phyloP scores from a whole-genome alignment of 1,140 invertebrate species.

The Drosophila aff. region DNA sequence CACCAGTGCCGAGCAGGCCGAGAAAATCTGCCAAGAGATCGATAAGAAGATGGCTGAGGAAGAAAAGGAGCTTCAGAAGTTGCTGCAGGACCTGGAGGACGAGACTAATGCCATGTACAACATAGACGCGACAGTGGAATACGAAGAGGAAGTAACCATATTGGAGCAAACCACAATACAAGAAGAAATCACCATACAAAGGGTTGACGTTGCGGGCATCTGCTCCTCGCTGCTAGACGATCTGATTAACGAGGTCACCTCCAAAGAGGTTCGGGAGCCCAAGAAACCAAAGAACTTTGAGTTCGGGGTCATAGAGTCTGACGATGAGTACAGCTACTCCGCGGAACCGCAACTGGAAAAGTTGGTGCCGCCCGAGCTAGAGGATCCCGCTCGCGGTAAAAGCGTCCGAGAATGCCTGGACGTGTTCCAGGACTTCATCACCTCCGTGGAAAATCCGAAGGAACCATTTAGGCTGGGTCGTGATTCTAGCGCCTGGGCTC shows the following conservation, averaged over 20 bases:
- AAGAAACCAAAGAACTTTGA: slow-evolving; percentile 48
- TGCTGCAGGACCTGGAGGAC: slow-evolving; percentile 66
- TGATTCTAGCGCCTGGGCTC: not conserved
- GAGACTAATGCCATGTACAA: slow-evolving; percentile 39
- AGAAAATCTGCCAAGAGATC: slow-evolving; percentile 39
- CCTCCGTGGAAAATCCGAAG: slow-evolving; percentile 17
- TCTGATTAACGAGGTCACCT: slow-evolving; percentile 46
- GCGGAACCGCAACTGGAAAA: slow-evolving; percentile 45
- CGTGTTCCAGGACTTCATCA: slow-evolving; percentile 49
- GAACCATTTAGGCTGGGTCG: slow-evolving; percentile 2
- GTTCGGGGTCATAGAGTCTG: slow-evolving; percentile 65
- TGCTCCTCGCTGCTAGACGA: slow-evolving; percentile 48
- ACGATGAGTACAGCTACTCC: slow-evolving; percentile 72
- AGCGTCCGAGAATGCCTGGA: slow-evolving; percentile 63
- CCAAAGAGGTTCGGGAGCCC: slow-evolving; percentile 12
- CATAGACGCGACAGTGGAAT: slow-evolving; percentile 24
- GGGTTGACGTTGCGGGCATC: not conserved
- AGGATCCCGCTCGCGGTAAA: slow-evolving; percentile 62
- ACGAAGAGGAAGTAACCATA: not conserved
- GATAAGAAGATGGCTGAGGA: slow-evolving; percentile 51
- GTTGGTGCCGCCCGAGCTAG: slow-evolving; percentile 36
- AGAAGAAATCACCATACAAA: not conserved
- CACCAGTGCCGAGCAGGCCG: slow-evolving; percentile 40
- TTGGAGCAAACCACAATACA: not conserved
- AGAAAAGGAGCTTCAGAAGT: slow-evolving; percentile 41